phyloP scores from a whole-genome alignment of 2,113 vertebrate genomes.

The Ivindomyrus marchei region DNA sequence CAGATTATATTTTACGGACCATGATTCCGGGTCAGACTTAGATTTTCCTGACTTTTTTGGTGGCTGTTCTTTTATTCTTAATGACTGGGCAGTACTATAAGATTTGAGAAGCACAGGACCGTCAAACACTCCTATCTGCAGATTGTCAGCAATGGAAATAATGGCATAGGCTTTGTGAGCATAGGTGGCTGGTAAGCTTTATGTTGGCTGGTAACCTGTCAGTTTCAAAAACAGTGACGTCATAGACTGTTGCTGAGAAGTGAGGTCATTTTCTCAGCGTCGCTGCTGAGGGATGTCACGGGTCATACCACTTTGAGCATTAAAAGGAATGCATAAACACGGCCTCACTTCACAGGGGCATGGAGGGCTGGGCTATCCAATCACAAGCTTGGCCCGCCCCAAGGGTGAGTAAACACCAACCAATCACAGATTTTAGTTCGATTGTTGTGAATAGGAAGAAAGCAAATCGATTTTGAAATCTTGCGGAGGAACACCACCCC shows the following conservation, averaged over 20 bases:
- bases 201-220: background rate
- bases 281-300: background rate
- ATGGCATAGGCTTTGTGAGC: background rate
- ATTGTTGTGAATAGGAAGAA: background rate
- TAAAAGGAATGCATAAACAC: background rate
- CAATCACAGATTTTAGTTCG: background rate
- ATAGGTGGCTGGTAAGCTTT: background rate
- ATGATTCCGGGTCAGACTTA: background rate
- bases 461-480: background rate
- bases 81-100: background rate
- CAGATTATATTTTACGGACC: background rate
- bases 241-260: background rate
- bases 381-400: background rate
- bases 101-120: background rate
- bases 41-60: background rate
- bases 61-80: background rate
- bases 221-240: background rate
- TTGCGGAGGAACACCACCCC: background rate
- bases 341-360: background rate
- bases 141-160: background rate
- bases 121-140: background rate
- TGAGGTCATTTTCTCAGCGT: background rate
- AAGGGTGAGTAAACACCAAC: background rate
- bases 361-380: background rate
- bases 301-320: background rate